These are phyloP conservation scores for Therioaphis trifolii DNA, from an alignment of 2,888 invertebrate species.

Conservation along the genomic window DNA sequence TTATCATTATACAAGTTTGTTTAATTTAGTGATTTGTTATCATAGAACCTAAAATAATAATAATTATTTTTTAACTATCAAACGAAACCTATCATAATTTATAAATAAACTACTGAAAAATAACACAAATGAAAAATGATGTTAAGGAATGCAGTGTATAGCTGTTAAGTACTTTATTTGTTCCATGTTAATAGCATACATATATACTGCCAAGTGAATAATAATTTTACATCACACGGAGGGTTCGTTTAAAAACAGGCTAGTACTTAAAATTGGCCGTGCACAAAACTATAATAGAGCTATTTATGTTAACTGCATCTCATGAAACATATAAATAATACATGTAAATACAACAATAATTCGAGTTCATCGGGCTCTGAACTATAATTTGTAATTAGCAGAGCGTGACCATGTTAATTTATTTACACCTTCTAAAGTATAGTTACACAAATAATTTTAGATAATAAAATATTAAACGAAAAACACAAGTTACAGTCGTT, in stretches of 20 bases:
- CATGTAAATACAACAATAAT: slow-evolving; percentile 36
- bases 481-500: background rate
- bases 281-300: background rate
- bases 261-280: background rate
- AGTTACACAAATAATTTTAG: background rate
- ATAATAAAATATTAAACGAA: background rate
- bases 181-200: background rate
- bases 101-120: background rate
- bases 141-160: slow-evolving; percentile 4
- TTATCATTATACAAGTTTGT: too few relatives aligned
- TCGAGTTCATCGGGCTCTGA: slow-evolving; percentile 25
- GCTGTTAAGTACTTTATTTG: slow-evolving; percentile 30
- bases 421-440: slow-evolving; percentile 22
- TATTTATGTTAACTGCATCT: slow-evolving; percentile 16
- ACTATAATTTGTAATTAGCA: slow-evolving; percentile 48
- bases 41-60: background rate
- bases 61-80: too few relatives aligned
- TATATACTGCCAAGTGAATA: slow-evolving; percentile 24
- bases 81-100: background rate
- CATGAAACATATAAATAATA: slow-evolving; percentile 16
- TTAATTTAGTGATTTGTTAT: slow-evolving; percentile 4
- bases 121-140: slow-evolving; percentile 7
- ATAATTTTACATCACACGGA: slow-evolving; percentile 12
- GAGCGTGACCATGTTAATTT: slow-evolving; percentile 40
- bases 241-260: slow-evolving; percentile 24